Evolutionary conservation across 2,888 invertebrate genomes (phyloP).

Genomic region (Diogma glabrata): DNA sequence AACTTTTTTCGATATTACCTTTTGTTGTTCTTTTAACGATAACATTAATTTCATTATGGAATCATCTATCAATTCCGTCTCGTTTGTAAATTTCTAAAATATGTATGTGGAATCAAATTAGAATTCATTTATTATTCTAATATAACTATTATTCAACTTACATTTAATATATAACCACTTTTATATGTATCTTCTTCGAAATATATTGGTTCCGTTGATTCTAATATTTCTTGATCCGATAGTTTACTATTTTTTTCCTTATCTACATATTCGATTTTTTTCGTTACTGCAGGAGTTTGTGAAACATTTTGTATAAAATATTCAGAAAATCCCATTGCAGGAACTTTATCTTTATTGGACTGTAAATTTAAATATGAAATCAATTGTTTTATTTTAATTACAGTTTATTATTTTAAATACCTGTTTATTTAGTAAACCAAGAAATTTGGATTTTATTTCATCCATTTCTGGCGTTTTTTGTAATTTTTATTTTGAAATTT

Average conservation of each 20-base stretch:
- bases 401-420: conserved; percentile 20
- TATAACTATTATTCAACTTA: conserved; percentile 19
- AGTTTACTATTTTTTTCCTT: conserved; percentile 18
- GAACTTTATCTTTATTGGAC: conserved; percentile 30
- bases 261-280: conserved; percentile 14
- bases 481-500: no score
- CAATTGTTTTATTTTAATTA: not conserved
- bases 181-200: conserved; percentile 30
- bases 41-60: conserved; percentile 26
- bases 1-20: conserved; percentile 85
- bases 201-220: conserved; percentile 33
- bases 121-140: no score
- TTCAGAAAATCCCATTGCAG: conserved; percentile 38
- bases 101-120: not conserved
- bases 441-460: conserved; percentile 34
- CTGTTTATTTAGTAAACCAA: conserved; percentile 36
- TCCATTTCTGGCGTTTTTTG: no score
- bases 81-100: conserved; percentile 1
- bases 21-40: conserved; percentile 33
- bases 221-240: conserved; percentile 36
- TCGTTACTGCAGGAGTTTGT: conserved; percentile 22
- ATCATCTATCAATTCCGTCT: not conserved
- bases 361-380: not conserved
- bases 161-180: conserved; percentile 31
- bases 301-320: conserved; percentile 35